A percentile compares a stretch with the other conserved stretches of the same genome.
phyloP scores from a whole-genome alignment of 1,140 invertebrate species.

The Rhysida immarginata region DNA sequence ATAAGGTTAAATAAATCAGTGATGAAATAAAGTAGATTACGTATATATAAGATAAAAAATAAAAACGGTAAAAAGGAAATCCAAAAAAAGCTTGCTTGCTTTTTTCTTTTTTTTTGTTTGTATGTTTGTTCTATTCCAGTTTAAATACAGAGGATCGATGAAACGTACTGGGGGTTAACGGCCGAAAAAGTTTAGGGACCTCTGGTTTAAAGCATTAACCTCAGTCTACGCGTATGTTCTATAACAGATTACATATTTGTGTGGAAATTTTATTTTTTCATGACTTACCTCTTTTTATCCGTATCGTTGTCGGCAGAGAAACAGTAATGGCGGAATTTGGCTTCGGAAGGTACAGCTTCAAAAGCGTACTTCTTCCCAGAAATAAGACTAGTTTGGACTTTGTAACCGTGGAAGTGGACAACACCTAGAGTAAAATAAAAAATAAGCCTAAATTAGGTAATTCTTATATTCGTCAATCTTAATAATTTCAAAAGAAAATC shows the following conservation, averaged over 20 bases:
- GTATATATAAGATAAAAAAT: background rate
- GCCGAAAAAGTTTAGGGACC: background rate
- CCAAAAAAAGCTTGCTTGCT: background rate
- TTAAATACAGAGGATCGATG: background rate
- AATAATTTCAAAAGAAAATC: too few species aligned
- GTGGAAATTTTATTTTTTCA: background rate
- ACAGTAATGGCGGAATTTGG: slow-evolving; percentile 71
- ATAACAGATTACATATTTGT: background rate
- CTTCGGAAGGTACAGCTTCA: slow-evolving; percentile 72
- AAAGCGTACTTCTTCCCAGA: slow-evolving; percentile 73
- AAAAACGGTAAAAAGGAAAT: background rate
- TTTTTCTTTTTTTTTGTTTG: background rate
- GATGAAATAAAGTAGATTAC: background rate
- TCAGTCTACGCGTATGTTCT: background rate
- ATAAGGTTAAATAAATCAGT: background rate
- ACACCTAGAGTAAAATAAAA: slow-evolving; percentile 49
- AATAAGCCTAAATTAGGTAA: too few species aligned
- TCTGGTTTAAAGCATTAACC: background rate
- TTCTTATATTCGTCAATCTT: too few species aligned
- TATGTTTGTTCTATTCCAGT: background rate
- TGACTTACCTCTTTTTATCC: slow-evolving; percentile 76
- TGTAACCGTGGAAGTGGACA: slow-evolving; percentile 84
- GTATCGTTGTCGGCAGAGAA: slow-evolving; percentile 87
- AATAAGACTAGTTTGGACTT: slow-evolving; percentile 49
- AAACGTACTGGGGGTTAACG: background rate